Conservation (phyloP, 2,797 vertebrate genomes). For the Phrynocephalus forsythii region DNA sequence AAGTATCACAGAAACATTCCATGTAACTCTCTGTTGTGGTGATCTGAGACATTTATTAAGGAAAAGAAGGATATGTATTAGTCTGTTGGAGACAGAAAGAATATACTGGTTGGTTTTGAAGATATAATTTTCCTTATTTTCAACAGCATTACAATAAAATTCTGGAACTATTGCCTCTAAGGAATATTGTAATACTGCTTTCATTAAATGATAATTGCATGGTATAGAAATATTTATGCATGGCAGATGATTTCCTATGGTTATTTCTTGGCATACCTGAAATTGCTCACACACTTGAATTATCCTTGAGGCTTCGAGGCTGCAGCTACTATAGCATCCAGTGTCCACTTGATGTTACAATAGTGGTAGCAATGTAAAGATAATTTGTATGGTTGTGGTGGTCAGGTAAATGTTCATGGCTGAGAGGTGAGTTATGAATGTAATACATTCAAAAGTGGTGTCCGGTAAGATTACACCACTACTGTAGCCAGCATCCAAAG, state of each 20-base stretch:
- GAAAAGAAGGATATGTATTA: background rate
- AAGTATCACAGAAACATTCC: conserved; percentile 64
- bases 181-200: background rate
- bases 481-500: background rate
- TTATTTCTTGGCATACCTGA: conserved; percentile 3
- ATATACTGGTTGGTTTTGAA: conserved; percentile 10
- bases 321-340: background rate
- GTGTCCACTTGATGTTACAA: background rate
- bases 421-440: background rate
- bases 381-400: background rate
- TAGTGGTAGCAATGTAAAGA: background rate
- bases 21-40: conserved; percentile 53
- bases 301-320: background rate
- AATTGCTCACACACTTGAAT: background rate
- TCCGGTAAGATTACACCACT: background rate
- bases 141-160: conserved; percentile 29
- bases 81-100: fast-evolving
- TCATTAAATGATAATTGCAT: background rate
- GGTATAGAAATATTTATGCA: background rate
- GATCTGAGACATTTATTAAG: background rate
- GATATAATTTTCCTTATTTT: background rate
- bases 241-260: background rate
- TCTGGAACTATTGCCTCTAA: background rate
- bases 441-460: background rate
- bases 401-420: background rate